Conservation (phyloP, 2,888 invertebrate genomes). For the Drosophila lacicola region DNA sequence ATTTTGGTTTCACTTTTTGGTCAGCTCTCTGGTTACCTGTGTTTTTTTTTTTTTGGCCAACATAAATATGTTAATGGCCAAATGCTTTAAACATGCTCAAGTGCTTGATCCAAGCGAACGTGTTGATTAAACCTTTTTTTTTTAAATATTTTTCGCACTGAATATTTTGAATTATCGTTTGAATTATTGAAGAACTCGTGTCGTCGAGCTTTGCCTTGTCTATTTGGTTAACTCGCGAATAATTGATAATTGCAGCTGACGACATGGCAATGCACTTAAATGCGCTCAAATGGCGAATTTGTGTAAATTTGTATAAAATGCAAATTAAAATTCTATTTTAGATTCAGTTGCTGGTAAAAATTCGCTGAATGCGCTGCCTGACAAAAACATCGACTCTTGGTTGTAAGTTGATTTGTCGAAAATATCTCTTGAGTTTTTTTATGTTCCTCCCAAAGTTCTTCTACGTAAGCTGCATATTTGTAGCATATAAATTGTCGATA, state of each 20-base stretch:
- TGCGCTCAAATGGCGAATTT: slow-evolving; percentile 41
- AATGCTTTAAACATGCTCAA: slow-evolving; percentile 29
- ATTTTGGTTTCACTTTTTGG: slow-evolving; percentile 27
- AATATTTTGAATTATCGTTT: slow-evolving; percentile 9
- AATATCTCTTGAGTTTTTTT: too few relatives aligned
- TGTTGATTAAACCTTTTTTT: slow-evolving; percentile 24
- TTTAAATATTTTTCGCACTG: neutral
- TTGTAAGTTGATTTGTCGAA: too few relatives aligned
- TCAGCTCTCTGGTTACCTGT: slow-evolving; percentile 11
- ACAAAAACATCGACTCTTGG: too few relatives aligned
- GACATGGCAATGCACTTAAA: slow-evolving; percentile 45
- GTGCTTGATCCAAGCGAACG: slow-evolving; percentile 4
- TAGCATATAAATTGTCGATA: too few relatives aligned
- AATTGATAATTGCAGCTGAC: slow-evolving; percentile 7
- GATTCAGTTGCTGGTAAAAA: too few relatives aligned
- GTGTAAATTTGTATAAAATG: slow-evolving; percentile 36
- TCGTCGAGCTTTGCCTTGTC: neutral
- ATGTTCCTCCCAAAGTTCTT: too few relatives aligned
- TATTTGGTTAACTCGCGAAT: slow-evolving; percentile 14
- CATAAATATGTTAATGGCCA: slow-evolving; percentile 24
- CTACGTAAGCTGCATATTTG: too few relatives aligned
- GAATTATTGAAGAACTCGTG: slow-evolving; percentile 7
- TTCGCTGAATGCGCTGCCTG: neutral
- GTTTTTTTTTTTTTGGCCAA: neutral
- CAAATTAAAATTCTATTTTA: slow-evolving; percentile 8